These are phyloP conservation scores for Cataglyphis hispanica DNA, from an alignment of 1,140 invertebrate species.

Conservation along the genomic window DNA sequence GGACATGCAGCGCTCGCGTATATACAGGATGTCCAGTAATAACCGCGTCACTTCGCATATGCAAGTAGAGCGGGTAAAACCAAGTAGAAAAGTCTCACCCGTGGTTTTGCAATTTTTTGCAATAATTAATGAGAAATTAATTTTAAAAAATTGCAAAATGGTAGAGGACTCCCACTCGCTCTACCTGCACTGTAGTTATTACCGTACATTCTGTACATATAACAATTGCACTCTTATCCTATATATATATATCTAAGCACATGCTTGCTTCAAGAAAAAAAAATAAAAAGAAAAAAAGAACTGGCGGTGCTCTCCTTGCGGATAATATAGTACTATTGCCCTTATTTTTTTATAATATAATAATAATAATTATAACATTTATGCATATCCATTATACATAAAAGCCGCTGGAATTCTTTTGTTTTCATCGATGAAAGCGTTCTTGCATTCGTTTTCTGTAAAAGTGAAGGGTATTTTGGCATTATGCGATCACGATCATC, in stretches of 20 bases:
- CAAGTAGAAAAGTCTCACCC: too few relatives aligned
- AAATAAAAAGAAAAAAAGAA: constrained; percentile 70
- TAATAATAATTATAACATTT: constrained; percentile 69
- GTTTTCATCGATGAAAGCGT: constrained; percentile 79
- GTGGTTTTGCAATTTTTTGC: too few relatives aligned
- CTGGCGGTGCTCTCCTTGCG: constrained; percentile 78
- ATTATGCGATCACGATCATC: constrained; percentile 77
- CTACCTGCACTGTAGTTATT: too few relatives aligned
- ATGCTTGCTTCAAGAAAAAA: constrained; percentile 79
- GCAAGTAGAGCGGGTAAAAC: too few relatives aligned
- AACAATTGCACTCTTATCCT: constrained; percentile 78
- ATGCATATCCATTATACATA: constrained; percentile 81
- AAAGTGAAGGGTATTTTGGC: constrained; percentile 75
- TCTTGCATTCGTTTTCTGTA: constrained; percentile 82
- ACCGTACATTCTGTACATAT: constrained; percentile 54
- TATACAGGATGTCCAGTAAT: constrained; percentile 15
- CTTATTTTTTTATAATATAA: constrained; percentile 70
- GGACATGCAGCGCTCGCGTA: constrained; percentile 82
- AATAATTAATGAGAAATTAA: too few relatives aligned
- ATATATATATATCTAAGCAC: constrained; percentile 81
- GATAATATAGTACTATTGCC: constrained; percentile 78
- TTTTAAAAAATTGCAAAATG: too few relatives aligned
- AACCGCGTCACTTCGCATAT: too few relatives aligned
- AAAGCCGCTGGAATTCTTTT: constrained; percentile 79
- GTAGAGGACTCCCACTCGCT: background rate